A percentile compares a stretch with the other conserved stretches of the same genome.
Evolutionary conservation across 2,113 vertebrate species (phyloP).

Genomic region (Nymphicus hollandicus): DNA sequence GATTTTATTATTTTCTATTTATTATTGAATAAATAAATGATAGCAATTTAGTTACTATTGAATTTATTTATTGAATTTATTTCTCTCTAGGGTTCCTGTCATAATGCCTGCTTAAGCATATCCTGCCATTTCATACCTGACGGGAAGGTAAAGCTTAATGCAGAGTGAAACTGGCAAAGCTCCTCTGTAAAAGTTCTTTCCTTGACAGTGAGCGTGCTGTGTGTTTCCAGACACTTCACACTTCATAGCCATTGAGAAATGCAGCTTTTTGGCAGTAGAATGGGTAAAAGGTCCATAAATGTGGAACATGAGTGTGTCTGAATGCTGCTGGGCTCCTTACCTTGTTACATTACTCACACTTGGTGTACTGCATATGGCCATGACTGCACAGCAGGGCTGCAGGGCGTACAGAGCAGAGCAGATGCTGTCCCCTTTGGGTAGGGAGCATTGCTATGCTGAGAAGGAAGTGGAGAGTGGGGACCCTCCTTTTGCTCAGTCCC

Average conservation of each 20-base stretch:
- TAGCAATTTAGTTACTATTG: not conserved
- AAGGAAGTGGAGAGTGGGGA: rapidly evolving
- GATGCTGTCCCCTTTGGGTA: rapidly evolving
- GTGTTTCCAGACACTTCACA: conserved; percentile 4
- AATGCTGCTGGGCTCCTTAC: not conserved
- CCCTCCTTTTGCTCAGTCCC: not conserved
- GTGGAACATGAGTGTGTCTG: not conserved
- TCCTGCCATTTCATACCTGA: not conserved
- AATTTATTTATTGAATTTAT: not conserved
- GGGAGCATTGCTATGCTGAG: rapidly evolving
- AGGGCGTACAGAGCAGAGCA: rapidly evolving
- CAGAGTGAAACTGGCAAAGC: not conserved
- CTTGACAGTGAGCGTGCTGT: rapidly evolving
- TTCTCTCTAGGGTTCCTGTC: not conserved
- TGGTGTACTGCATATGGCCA: not conserved
- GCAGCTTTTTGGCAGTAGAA: not conserved
- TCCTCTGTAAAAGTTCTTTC: not conserved
- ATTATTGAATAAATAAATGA: not conserved
- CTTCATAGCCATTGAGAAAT: not conserved
- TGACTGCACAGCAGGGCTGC: rapidly evolving
- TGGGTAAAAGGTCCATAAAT: not conserved
- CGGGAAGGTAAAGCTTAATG: not conserved
- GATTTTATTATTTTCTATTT: not conserved
- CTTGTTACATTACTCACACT: not conserved
- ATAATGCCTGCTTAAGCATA: not conserved